These are phyloP conservation scores for Engystomops pustulosus DNA, from an alignment of 2,113 vertebrate species.

Conservation along the genomic window DNA sequence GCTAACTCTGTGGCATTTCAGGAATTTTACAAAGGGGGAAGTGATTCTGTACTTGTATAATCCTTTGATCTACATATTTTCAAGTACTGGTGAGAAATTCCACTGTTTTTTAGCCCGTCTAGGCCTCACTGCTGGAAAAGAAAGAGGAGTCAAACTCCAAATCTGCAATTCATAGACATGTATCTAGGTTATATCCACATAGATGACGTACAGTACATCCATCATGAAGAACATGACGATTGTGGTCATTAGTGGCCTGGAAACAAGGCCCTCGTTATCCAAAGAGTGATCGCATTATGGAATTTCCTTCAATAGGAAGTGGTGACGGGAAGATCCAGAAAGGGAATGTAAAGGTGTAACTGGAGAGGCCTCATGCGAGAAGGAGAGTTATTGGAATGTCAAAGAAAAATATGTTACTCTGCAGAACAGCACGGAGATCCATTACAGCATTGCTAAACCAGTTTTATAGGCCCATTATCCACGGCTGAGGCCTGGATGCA, in stretches of 20 bases:
- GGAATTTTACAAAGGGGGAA: conserved; percentile 54
- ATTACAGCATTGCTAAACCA: conserved; percentile 55
- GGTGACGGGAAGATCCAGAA: conserved; percentile 53
- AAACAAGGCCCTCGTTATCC: conserved; percentile 44
- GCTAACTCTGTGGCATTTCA: conserved; percentile 33
- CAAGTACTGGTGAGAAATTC: conserved; percentile 47
- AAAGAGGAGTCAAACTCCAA: background rate
- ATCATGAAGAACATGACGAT: background rate
- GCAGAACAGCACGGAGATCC: conserved; percentile 48
- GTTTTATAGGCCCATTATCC: conserved; percentile 46
- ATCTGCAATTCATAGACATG: background rate
- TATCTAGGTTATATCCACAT: conserved; percentile 2
- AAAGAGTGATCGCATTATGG: conserved; percentile 49
- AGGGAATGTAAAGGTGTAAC: conserved; percentile 56
- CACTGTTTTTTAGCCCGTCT: conserved; percentile 12
- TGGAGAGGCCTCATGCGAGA: conserved; percentile 50
- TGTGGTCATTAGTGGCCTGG: background rate
- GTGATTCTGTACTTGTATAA: conserved; percentile 54
- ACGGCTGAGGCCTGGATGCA: conserved; percentile 23
- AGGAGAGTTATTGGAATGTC: conserved; percentile 49
- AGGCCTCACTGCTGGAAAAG: background rate
- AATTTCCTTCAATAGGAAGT: conserved; percentile 57
- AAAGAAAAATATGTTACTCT: conserved; percentile 55
- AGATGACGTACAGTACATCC: conserved; percentile 5
- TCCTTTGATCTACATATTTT: conserved; percentile 51